Evolutionary conservation across 2,113 vertebrate species (phyloP).

Genomic region (Heterotilapia buettikoferi): DNA sequence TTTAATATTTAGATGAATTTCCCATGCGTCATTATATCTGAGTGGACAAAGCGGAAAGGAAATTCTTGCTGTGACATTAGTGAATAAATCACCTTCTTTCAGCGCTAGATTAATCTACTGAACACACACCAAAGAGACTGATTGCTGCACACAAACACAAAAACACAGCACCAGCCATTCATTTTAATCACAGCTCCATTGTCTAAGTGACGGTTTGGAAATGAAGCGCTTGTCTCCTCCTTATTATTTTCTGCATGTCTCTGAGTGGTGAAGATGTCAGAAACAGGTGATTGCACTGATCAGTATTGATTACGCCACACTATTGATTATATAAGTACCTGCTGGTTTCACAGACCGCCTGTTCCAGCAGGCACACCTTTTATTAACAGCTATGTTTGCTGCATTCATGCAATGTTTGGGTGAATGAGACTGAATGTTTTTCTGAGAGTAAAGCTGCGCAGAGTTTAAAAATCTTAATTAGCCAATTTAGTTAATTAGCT

Average conservation of each 20-base stretch:
- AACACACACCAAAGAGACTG: not conserved
- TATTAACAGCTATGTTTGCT: not conserved
- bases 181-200: slow-evolving; percentile 2
- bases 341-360: not conserved
- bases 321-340: not conserved
- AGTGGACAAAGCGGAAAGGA: not conserved
- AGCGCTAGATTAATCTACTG: not conserved
- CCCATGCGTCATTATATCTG: not conserved
- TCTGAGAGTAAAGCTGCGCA: not conserved
- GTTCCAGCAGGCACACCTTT: not conserved
- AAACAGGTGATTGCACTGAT: not conserved
- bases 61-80: not conserved
- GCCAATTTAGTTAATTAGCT: not conserved
- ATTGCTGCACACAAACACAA: not conserved
- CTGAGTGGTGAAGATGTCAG: not conserved
- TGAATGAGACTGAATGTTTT: not conserved
- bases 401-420: not conserved
- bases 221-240: not conserved
- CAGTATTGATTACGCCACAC: not conserved
- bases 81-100: not conserved
- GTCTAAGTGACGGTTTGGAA: not conserved
- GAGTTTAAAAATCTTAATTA: not conserved
- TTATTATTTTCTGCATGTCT: not conserved
- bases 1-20: not conserved
- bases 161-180: not conserved